Base-by-base conservation (phyloP, 2,113 vertebrate genomes). In the Varanus salvator region DNA sequence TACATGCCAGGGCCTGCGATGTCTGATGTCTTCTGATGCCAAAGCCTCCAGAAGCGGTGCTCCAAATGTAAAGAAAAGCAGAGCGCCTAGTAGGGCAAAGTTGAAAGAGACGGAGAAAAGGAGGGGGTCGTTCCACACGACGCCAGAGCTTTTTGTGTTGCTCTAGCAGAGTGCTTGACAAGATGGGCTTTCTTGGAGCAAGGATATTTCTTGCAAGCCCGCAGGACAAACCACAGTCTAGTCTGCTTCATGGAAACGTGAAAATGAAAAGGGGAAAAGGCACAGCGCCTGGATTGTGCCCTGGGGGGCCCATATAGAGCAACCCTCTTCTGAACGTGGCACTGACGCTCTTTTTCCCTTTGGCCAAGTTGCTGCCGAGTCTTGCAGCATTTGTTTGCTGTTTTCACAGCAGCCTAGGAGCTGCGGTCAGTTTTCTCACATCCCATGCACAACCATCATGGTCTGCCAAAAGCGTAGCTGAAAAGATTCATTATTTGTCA, bases 401-500 rank as follows among this genome's bases (percentile, higher is more conserved):
- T 95, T 97, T 96, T 95, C 95, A 87, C 92, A 93, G 94, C 95
- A 93, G 94, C 95, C 96, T 34, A 93, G 96, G 96, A 94, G 94
- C 92, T 96, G 95, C 31, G 95, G 95, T 96, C 29, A 21, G 93
- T 95, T 92, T 93, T 95, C 95, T 95, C 95, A 91, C 94, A 96
- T 96, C 95, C 96, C 97, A 96, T 90, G 92, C 92, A 90, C 94
- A 85, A 57, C 95, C 96, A 82, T 96, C 95, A 95, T 96, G 95
- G 88, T 89, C 90, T 96, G 96, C 97, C 97, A 97, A 94, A 92
- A 95, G 8, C 15, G 69, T 94, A 93, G 95, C 95, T 97, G 96
- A 97, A 97, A 97, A 97, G 96, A 94, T 93, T 89, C 95, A 97
- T 97, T 97, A 97, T 98, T 97, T 94, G 94, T 97, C 94, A 97